Percentiles rank a stretch among this genome's conserved stretches.
These are phyloP conservation scores for Radopholus similis DNA, from an alignment of 1,140 invertebrate species.

Conservation along the genomic window DNA sequence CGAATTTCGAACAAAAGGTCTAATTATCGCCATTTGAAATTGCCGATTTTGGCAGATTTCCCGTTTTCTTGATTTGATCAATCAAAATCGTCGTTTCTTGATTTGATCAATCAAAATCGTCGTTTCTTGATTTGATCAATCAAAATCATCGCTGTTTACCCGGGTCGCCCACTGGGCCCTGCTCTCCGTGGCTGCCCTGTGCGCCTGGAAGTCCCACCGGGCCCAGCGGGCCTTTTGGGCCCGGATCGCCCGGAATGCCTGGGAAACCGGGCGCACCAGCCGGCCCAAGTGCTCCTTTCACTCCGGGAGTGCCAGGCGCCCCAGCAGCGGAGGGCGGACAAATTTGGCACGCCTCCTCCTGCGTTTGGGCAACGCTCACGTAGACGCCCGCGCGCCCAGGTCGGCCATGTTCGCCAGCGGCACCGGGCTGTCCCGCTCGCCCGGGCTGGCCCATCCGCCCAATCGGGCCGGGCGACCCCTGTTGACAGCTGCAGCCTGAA, in stretches of 20 bases:
- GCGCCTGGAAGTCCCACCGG: background rate
- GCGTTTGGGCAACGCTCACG: conserved; percentile 1
- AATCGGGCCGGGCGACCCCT: background rate
- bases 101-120: no score
- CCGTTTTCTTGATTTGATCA: no score
- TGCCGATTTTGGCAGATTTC: no score
- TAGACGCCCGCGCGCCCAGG: conserved; percentile 1
- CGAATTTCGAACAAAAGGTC: no score
- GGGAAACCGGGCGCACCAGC: background rate
- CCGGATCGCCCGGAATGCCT: background rate
- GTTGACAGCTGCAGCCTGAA: background rate
- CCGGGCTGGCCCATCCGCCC: background rate
- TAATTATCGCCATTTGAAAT: no score
- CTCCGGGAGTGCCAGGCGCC: conserved; percentile 7
- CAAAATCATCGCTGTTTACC: no score
- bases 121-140: no score
- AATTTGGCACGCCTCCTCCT: conserved; percentile 14
- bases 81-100: no score
- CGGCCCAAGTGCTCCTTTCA: conserved; percentile 1
- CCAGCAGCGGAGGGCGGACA: conserved; percentile 18
- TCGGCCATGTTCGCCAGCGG: background rate
- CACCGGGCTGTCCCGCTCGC: background rate
- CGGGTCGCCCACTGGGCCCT: no score
- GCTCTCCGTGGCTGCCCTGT: no score
- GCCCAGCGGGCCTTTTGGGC: background rate